Conservation (phyloP, 2,888 invertebrate genomes). For the Eupithecia pulchellata region DNA sequence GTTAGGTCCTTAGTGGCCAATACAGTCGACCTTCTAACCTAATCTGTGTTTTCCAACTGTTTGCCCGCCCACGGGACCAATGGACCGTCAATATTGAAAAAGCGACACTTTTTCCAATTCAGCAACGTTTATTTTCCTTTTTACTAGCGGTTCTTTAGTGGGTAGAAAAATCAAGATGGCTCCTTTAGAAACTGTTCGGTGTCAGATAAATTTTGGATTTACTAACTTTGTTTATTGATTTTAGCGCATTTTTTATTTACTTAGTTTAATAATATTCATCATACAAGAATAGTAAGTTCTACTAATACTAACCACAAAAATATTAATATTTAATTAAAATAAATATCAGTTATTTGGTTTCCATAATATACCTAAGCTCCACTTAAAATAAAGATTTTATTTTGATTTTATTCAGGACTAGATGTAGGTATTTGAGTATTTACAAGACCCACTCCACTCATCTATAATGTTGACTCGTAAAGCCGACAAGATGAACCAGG, state of each 20-base stretch:
- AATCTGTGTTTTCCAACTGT: constrained; percentile 24
- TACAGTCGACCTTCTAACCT: not conserved
- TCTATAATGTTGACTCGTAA: too few species aligned
- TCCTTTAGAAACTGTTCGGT: constrained; percentile 10
- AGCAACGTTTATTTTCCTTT: constrained; percentile 4
- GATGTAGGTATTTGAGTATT: too few species aligned
- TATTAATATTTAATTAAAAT: not conserved
- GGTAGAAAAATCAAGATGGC: constrained; percentile 13
- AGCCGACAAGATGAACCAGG: too few species aligned
- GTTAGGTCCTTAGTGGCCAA: not conserved
- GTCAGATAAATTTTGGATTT: not conserved
- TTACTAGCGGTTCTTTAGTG: not conserved
- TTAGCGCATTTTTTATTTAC: not conserved
- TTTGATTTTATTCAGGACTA: not conserved
- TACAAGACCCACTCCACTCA: too few species aligned
- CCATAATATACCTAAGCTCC: not conserved
- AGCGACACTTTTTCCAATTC: constrained; percentile 28
- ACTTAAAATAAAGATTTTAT: not conserved
- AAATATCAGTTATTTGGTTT: not conserved
- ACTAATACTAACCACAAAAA: not conserved
- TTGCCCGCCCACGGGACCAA: constrained; percentile 24
- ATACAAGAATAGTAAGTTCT: not conserved
- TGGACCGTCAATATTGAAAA: constrained; percentile 34
- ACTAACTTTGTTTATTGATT: not conserved
- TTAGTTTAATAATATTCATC: not conserved